A percentile compares a stretch with the other conserved stretches of the same genome.
Evolutionary conservation across 2,113 vertebrate genomes (phyloP).

Genomic region (Marcusenius ussheri): DNA sequence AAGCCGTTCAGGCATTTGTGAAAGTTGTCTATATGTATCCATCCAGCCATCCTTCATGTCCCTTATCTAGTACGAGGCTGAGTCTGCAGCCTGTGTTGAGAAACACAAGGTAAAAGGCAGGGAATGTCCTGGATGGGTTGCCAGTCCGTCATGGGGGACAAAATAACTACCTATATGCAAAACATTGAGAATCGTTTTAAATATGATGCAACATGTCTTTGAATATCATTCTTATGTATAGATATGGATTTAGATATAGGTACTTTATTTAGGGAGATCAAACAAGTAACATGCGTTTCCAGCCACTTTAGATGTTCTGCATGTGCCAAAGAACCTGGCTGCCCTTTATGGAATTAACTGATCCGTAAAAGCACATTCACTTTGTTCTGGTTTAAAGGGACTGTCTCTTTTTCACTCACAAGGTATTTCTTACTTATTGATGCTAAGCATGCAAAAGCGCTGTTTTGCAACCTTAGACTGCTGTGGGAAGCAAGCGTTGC

Average conservation of each 20-base stretch:
- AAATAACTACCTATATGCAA: too few relatives aligned
- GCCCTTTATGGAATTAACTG: not conserved
- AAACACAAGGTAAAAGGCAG: too few relatives aligned
- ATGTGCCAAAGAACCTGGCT: not conserved
- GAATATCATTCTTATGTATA: not conserved
- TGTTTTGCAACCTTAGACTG: not conserved
- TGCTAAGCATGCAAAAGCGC: not conserved
- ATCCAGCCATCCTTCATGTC: too few relatives aligned
- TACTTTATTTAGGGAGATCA: not conserved
- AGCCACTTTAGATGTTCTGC: not conserved
- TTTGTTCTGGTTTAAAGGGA: not conserved
- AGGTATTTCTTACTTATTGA: not conserved
- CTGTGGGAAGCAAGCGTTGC: not conserved
- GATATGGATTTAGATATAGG: not conserved
- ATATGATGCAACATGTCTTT: not conserved
- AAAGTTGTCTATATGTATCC: too few relatives aligned
- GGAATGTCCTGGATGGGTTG: too few relatives aligned
- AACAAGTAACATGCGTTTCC: not conserved
- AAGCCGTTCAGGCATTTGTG: too few relatives aligned
- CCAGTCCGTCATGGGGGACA: too few relatives aligned
- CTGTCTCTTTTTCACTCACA: not conserved
- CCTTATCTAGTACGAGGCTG: too few relatives aligned
- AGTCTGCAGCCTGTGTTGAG: too few relatives aligned
- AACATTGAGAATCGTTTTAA: too few relatives aligned
- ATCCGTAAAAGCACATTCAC: not conserved